A percentile compares a stretch with the other conserved stretches of the same genome.
Evolutionary conservation across 2,113 vertebrate species (phyloP).

Genomic region (Oxyruncus cristatus): DNA sequence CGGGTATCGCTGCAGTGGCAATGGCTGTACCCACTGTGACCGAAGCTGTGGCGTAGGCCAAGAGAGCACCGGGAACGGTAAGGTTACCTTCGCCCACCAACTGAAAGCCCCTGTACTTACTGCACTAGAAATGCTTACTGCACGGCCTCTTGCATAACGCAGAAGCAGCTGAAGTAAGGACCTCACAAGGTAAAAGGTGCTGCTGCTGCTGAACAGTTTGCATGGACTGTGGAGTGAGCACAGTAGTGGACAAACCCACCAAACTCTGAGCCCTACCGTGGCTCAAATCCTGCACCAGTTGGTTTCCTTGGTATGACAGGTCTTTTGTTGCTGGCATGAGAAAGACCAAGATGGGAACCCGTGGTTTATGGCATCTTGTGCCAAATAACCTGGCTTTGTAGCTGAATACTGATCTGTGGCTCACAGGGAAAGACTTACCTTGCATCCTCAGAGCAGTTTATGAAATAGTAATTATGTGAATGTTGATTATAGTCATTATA

Average conservation of each 20-base stretch:
- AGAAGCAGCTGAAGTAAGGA: background rate
- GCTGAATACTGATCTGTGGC: fast-evolving
- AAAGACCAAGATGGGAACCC: background rate
- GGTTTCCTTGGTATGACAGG: background rate
- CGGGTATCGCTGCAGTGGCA: background rate
- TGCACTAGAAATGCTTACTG: fast-evolving
- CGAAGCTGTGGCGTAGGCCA: background rate
- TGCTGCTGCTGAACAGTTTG: background rate
- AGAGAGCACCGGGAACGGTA: background rate
- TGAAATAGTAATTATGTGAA: background rate
- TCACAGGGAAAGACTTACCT: background rate
- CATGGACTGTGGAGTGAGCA: fast-evolving
- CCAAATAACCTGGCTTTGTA: background rate
- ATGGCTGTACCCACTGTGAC: conserved; percentile 2
- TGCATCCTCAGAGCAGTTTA: background rate
- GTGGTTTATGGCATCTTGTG: background rate
- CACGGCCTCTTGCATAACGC: fast-evolving
- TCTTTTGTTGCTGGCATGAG: background rate
- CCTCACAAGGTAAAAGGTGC: background rate
- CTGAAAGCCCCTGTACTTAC: background rate
- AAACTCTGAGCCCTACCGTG: fast-evolving
- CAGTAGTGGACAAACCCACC: background rate
- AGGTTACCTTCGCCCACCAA: background rate
- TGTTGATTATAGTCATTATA: background rate
- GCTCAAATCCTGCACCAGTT: fast-evolving